Conservation (phyloP, 2,113 vertebrate species). For the Leucosticte australis region DNA sequence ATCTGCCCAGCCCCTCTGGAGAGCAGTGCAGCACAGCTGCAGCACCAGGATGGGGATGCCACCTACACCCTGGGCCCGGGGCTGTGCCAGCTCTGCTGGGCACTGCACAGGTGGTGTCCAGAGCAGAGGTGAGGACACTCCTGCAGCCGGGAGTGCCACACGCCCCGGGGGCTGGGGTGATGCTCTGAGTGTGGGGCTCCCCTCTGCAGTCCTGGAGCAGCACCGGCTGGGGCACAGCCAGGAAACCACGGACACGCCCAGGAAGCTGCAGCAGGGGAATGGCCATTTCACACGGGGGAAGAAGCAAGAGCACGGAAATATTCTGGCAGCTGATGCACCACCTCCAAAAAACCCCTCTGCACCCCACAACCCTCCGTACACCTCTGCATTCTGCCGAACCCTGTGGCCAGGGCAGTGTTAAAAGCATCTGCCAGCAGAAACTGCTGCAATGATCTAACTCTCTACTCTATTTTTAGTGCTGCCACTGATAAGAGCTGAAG, state of each 20-base stretch:
- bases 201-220: neutral
- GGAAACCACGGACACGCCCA: neutral
- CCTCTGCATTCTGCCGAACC: neutral
- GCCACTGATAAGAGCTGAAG: neutral
- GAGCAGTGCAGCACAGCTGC: neutral
- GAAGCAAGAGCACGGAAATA: neutral
- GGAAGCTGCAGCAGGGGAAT: neutral
- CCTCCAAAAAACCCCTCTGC: neutral
- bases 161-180: rapidly evolving
- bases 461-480: slow-evolving; percentile 11
- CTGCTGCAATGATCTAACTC: neutral
- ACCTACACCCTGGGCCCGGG: rapidly evolving
- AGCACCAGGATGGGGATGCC: neutral
- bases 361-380: neutral
- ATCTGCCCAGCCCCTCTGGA: rapidly evolving
- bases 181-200: neutral
- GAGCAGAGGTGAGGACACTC: neutral
- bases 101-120: rapidly evolving
- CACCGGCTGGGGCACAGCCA: neutral
- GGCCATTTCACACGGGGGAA: neutral
- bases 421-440: neutral
- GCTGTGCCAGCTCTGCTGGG: neutral
- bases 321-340: neutral
- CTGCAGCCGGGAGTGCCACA: rapidly evolving
- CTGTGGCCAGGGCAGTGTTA: neutral